Base-by-base conservation (phyloP, 2,888 invertebrate genomes). In the Pemphredon lugubris region DNA sequence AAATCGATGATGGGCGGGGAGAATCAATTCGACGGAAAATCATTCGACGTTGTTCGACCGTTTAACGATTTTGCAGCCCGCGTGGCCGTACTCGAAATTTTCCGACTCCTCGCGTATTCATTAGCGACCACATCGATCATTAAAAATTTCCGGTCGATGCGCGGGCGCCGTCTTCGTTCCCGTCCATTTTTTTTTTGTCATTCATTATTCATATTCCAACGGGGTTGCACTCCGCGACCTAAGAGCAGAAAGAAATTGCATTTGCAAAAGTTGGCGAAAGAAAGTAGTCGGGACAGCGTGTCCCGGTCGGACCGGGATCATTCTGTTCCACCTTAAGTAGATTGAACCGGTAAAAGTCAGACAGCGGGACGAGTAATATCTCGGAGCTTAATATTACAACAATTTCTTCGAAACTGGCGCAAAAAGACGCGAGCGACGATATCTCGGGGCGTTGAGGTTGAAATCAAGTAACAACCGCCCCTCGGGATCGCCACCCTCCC, bases 141-240 rank as follows among this genome's bases (percentile, higher is more conserved):
- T 51, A 51, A 51, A 51, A 51, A 11, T 21, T 51, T 51, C 51
- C 51, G 14, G n/a, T 6, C 23, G 20, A n/a, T n/a, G n/a, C n/a
- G n/a, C n/a, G n/a, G n/a, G n/a, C n/a, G n/a, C n/a, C n/a, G n/a
- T n/a, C 34, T 50, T 50, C 34, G 18, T 34, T 34, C 23, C 2
- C 37, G 34, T 16, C n/a, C n/a, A n/a, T n/a, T n/a, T n/a, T n/a
- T n/a, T 34, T 11, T 42, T 20, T 9, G 11, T 16, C 18, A 26
- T 26, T 26, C 16, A 30, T 18, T n/a, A 11, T 34, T 34, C 9
- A 34, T n/a, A 34, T n/a, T 26, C 26, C 3, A 26, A 26, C 26
- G 26, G 7, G 4, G 26, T 26, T 7, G 26, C 26, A 26, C n/a
- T n/a, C n/a, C n/a, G 26, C 7, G 26, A 26, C n/a, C n/a, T 26